Conservation (phyloP, 2,888 invertebrate species). For the Apamea monoglypha region DNA sequence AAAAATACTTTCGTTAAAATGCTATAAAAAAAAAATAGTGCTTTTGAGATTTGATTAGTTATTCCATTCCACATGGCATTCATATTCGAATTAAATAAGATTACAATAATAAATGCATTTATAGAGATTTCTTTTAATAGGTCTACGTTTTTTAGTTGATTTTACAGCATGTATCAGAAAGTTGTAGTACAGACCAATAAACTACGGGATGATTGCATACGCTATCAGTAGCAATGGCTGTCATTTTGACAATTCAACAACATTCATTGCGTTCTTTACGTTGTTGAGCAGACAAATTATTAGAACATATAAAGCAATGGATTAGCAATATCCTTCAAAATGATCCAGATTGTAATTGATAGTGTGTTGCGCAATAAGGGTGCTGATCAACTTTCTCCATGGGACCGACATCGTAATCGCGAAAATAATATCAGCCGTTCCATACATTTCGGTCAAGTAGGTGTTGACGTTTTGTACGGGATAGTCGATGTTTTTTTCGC, state of each 20-base stretch:
- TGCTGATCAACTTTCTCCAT: no score
- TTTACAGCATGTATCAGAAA: neutral
- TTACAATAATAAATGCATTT: constrained; percentile 24
- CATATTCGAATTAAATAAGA: neutral
- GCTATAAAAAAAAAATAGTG: neutral
- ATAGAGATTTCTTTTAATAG: neutral
- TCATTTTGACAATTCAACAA: no score
- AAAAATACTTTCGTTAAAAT: neutral
- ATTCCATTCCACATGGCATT: constrained; percentile 7
- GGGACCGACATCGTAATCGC: neutral
- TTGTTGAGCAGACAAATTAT: no score
- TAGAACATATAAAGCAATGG: no score
- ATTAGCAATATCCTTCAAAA: no score
- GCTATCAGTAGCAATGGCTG: no score
- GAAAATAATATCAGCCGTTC: neutral
- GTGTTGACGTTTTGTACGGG: neutral
- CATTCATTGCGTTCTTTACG: no score
- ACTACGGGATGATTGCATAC: neutral
- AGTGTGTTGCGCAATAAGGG: no score
- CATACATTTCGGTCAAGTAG: neutral
- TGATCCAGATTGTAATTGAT: no score
- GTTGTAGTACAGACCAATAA: neutral
- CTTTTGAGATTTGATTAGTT: constrained; percentile 14
- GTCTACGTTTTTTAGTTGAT: neutral
- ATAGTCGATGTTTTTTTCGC: neutral